Evolutionary conservation across 2,797 vertebrate genomes (phyloP).

Genomic region (Sciurus vulgaris): DNA sequence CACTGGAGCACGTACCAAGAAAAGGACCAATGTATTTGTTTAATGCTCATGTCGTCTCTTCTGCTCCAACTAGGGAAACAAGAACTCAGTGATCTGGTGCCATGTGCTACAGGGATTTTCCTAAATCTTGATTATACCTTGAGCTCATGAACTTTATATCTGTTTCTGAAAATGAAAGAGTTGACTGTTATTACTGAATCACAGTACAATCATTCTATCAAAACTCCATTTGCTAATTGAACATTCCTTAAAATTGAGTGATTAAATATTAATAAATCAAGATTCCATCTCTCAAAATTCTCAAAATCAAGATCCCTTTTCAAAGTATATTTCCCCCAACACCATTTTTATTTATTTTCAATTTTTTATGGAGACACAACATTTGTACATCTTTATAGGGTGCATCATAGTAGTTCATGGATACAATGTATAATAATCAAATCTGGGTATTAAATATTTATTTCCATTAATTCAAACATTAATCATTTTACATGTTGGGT

Average conservation of each 20-base stretch:
- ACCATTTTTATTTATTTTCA: neutral
- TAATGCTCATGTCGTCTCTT: neutral
- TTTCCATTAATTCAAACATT: neutral
- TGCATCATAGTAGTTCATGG: neutral
- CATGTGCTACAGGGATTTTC: neutral
- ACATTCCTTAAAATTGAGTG: conserved; percentile 1
- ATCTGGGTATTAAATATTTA: neutral
- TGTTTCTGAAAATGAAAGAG: neutral
- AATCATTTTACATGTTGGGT: neutral
- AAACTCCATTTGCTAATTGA: conserved; percentile 57
- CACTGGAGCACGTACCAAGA: neutral
- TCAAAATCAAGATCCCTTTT: neutral
- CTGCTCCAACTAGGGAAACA: neutral
- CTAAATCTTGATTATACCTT: conserved; percentile 36
- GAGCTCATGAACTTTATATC: conserved; percentile 49
- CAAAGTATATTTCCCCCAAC: neutral
- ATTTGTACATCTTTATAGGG: neutral
- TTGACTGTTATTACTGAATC: neutral
- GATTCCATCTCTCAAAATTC: neutral
- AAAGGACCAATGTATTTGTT: neutral
- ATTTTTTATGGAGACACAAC: neutral
- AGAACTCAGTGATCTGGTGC: neutral
- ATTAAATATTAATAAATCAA: conserved; percentile 43
- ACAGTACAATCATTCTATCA: neutral
- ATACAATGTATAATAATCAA: neutral